phyloP scores from a whole-genome alignment of 2,888 invertebrate genomes.

The Mythimna pallens region DNA sequence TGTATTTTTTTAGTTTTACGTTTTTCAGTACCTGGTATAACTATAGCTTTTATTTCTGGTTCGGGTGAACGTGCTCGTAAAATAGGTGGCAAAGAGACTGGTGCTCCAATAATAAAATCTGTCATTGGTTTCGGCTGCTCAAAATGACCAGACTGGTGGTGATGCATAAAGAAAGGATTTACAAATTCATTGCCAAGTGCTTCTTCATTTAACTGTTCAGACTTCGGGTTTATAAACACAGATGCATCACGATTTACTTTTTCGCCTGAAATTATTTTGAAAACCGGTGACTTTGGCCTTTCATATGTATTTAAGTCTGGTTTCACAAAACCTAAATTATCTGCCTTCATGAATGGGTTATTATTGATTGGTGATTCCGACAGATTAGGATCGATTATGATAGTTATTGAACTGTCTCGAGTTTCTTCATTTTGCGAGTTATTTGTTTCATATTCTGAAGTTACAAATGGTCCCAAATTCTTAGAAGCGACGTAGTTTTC shows the following conservation, averaged over 20 bases:
- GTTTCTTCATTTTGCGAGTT: slow-evolving; percentile 83
- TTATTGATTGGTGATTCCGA: slow-evolving; percentile 67
- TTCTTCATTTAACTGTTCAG: slow-evolving; percentile 69
- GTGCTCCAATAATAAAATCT: slow-evolving; percentile 89
- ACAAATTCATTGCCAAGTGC: slow-evolving; percentile 78
- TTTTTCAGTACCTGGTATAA: slow-evolving; percentile 67
- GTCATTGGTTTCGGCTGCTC: slow-evolving; percentile 72
- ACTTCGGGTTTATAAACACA: slow-evolving; percentile 73
- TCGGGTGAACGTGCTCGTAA: slow-evolving; percentile 80
- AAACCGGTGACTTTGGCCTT: slow-evolving; percentile 85
- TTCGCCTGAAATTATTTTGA: slow-evolving; percentile 82
- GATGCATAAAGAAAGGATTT: slow-evolving; percentile 83
- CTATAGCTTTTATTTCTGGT: slow-evolving; percentile 76
- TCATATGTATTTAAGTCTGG: slow-evolving; percentile 62
- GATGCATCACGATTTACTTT: slow-evolving; percentile 75
- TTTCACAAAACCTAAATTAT: slow-evolving; percentile 71
- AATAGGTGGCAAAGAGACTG: slow-evolving; percentile 86
- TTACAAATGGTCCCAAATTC: slow-evolving; percentile 78
- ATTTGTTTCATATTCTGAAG: slow-evolving; percentile 84
- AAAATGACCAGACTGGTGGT: slow-evolving; percentile 70
- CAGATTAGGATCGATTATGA: slow-evolving; percentile 72
- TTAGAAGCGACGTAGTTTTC: slow-evolving; percentile 77
- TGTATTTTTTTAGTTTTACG: slow-evolving; percentile 41
- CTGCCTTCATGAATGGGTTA: slow-evolving; percentile 78
- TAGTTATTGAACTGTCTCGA: slow-evolving; percentile 74